Conservation (phyloP, 2,888 invertebrate species). For the Junonia oenone region DNA sequence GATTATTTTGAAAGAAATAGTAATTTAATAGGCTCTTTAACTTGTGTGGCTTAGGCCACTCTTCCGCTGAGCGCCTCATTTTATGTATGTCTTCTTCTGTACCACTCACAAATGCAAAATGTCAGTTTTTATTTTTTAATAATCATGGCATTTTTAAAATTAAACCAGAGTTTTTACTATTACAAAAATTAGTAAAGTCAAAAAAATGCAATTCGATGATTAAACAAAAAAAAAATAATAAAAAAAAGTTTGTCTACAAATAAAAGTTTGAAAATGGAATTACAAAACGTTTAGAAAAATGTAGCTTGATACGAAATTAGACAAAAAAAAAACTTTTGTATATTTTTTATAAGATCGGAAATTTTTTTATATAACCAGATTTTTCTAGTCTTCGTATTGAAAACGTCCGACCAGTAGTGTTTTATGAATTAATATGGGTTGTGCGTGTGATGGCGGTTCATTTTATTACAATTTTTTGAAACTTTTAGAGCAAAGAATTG, state of each 20-base stretch:
- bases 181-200: too few relatives aligned
- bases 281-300: background rate
- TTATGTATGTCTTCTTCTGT: too few relatives aligned
- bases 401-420: conserved; percentile 32
- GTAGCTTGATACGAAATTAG: background rate
- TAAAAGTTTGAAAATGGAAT: background rate
- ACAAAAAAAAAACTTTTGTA: conserved; percentile 40
- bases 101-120: too few relatives aligned
- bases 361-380: conserved; percentile 38
- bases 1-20: too few relatives aligned
- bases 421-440: conserved; percentile 33
- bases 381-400: conserved; percentile 29
- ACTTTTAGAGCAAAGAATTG: too few relatives aligned
- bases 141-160: too few relatives aligned
- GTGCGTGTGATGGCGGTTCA: conserved; percentile 23
- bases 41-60: too few relatives aligned
- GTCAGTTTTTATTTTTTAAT: too few relatives aligned
- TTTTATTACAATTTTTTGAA: too few relatives aligned
- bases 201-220: background rate
- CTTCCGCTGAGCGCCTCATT: too few relatives aligned
- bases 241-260: background rate
- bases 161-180: too few relatives aligned
- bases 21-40: too few relatives aligned
- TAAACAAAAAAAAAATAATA: background rate
- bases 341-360: conserved; percentile 38